These are phyloP conservation scores for Typhlichthys subterraneus DNA, from an alignment of 2,797 vertebrate genomes.

Conservation along the genomic window DNA sequence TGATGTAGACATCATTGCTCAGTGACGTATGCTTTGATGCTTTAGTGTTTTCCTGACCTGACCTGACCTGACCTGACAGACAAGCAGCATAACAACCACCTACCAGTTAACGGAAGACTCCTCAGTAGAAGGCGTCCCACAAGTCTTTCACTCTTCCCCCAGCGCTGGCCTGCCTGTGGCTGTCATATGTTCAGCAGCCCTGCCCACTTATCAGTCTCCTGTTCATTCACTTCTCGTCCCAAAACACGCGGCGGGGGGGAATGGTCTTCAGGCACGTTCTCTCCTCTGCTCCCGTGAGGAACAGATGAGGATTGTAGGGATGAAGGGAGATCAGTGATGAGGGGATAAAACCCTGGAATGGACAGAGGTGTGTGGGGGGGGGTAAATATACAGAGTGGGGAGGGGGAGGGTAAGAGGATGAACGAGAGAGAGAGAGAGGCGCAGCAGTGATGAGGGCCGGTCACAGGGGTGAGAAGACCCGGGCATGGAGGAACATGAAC, in stretches of 20 bases:
- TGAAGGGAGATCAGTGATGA: slow-evolving; percentile 83
- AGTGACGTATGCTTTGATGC: no score
- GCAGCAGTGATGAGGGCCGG: slow-evolving; percentile 23
- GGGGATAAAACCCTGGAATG: slow-evolving; percentile 78
- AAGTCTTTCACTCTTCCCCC: slow-evolving; percentile 46
- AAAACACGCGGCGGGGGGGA: slow-evolving; percentile 25
- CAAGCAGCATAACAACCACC: slow-evolving; percentile 7
- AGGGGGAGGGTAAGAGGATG: background rate
- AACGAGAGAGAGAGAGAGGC: slow-evolving; percentile 40
- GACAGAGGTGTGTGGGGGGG: slow-evolving; percentile 51
- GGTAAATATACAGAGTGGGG: slow-evolving; percentile 8
- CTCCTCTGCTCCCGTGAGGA: slow-evolving; percentile 67
- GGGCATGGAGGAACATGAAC: slow-evolving; percentile 48
- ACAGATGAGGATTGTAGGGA: slow-evolving; percentile 83
- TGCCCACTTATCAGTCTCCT: slow-evolving; percentile 34
- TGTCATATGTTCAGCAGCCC: slow-evolving; percentile 50
- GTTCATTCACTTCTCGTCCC: slow-evolving; percentile 63
- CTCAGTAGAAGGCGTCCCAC: slow-evolving; percentile 21
- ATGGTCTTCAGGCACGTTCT: slow-evolving; percentile 57
- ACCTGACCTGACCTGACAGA: no score
- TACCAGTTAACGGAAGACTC: slow-evolving; percentile 47
- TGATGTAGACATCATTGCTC: no score
- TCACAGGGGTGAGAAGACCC: slow-evolving; percentile 57
- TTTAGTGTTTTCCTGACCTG: no score
- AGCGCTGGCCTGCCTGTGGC: slow-evolving; percentile 23